Percentiles rank a stretch among this genome's conserved stretches.
Evolutionary conservation across 2,888 invertebrate species (phyloP).

Genomic region (Drosophila nr. perissopoda): DNA sequence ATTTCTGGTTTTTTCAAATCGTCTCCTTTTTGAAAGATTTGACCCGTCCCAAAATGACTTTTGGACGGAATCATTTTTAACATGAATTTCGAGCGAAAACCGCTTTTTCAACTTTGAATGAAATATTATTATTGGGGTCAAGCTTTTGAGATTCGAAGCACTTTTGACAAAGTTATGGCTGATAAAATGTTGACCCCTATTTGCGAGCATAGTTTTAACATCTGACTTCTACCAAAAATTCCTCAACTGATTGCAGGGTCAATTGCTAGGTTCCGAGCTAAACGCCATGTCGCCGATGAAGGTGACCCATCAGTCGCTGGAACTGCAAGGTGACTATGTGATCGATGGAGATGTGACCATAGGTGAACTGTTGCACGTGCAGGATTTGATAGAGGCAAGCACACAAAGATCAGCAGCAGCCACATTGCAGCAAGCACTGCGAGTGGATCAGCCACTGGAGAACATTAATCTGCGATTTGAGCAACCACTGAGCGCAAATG

Average conservation of each 20-base stretch:
- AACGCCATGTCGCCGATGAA: conserved; percentile 85
- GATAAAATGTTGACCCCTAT: neutral
- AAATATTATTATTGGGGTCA: too few species aligned
- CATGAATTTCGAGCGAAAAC: neutral
- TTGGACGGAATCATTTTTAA: neutral
- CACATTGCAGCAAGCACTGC: conserved; percentile 67
- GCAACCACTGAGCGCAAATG: conserved; percentile 74
- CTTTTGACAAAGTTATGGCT: neutral
- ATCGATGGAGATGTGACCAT: conserved; percentile 86
- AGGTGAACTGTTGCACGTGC: conserved; percentile 81
- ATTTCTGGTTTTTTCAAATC: neutral
- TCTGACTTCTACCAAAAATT: neutral
- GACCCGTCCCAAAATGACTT: neutral
- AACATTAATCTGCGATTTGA: conserved; percentile 75
- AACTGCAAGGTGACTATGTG: conserved; percentile 83
- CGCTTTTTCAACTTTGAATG: too few species aligned
- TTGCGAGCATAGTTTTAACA: neutral
- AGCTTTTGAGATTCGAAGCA: neutral
- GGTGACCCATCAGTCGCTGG: conserved; percentile 84
- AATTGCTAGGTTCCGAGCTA: conserved; percentile 84
- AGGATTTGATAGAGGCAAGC: conserved; percentile 69
- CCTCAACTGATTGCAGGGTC: conserved; percentile 77
- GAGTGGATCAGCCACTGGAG: conserved; percentile 61
- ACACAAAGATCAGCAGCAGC: conserved; percentile 58
- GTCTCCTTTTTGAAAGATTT: neutral